These are phyloP conservation scores for Pachypanchax playfairii DNA, from an alignment of 2,113 vertebrate genomes.

Conservation along the genomic window DNA sequence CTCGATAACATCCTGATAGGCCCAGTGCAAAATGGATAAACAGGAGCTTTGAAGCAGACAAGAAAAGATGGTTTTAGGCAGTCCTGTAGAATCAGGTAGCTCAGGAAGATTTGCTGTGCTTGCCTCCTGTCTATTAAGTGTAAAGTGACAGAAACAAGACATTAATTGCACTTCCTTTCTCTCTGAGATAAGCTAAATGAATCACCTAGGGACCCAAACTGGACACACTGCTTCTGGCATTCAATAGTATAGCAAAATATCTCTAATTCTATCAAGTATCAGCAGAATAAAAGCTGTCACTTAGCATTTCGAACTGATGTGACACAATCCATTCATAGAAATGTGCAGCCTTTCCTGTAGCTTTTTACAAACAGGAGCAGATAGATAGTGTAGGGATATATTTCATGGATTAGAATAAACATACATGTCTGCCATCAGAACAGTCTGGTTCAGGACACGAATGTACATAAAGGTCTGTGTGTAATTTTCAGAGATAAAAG, in stretches of 20 bases:
- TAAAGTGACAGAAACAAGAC: conserved; percentile 27
- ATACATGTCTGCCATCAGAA: conserved; percentile 60
- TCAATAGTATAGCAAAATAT: conserved; percentile 32
- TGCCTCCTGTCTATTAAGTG: conserved; percentile 28
- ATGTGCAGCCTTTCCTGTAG: conserved; percentile 35
- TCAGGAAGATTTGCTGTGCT: conserved; percentile 17
- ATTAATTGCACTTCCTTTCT: conserved; percentile 49
- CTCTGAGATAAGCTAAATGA: conserved; percentile 35
- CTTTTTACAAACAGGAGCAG: conserved; percentile 37
- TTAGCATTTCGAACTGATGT: conserved; percentile 16
- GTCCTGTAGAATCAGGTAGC: neutral
- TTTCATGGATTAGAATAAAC: conserved; percentile 61
- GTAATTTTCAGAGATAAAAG: conserved; percentile 53
- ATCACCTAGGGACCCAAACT: conserved; percentile 27
- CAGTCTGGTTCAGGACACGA: conserved; percentile 26
- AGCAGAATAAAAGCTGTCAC: conserved; percentile 31
- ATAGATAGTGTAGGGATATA: conserved; percentile 44
- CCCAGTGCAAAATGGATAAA: conserved; percentile 6
- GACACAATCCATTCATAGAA: conserved; percentile 28
- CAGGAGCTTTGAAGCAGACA: conserved; percentile 1
- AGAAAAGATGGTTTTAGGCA: neutral
- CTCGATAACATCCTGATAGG: conserved; percentile 38
- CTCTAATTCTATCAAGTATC: conserved; percentile 49
- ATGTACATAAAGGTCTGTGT: conserved; percentile 14
- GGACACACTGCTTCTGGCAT: conserved; percentile 26